Percentiles rank a stretch among this genome's conserved stretches.
Evolutionary conservation across 2,888 invertebrate genomes (phyloP).

Genomic region (Gnatocerus cornutus): DNA sequence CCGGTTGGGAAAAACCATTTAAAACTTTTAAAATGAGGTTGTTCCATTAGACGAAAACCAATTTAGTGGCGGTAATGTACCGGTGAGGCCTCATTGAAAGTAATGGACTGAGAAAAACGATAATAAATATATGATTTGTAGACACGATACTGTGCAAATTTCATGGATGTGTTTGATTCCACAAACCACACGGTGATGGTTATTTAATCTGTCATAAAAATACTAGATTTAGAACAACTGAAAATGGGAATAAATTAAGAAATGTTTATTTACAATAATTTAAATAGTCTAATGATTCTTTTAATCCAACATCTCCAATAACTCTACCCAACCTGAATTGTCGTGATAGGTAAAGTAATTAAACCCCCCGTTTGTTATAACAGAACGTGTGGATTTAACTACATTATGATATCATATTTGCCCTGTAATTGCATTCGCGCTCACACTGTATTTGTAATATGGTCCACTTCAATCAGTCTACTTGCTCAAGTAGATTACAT

Average conservation of each 20-base stretch:
- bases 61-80: constrained; percentile 13
- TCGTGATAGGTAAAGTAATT: neutral
- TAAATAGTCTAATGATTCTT: too few species aligned
- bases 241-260: too few species aligned
- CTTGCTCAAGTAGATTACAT: constrained; percentile 11
- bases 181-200: too few species aligned
- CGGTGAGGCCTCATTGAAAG: constrained; percentile 11
- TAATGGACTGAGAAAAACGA: constrained; percentile 9
- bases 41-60: constrained; percentile 17
- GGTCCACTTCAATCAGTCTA: constrained; percentile 35
- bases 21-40: constrained; percentile 23
- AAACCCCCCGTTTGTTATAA: neutral
- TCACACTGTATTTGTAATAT: constrained; percentile 19
- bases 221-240: too few species aligned
- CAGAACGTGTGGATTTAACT: constrained; percentile 17
- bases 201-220: too few species aligned
- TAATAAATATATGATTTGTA: constrained; percentile 5
- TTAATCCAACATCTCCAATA: too few species aligned
- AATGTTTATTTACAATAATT: too few species aligned
- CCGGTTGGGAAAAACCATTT: constrained; percentile 23
- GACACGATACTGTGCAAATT: constrained; percentile 6
- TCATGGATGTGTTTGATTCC: neutral
- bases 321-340: too few species aligned
- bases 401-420: constrained; percentile 23
- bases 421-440: constrained; percentile 31